A percentile compares a stretch with the other conserved stretches of the same genome.
phyloP scores from a whole-genome alignment of 1,140 invertebrate genomes.

The Drosophila trapezifrons region DNA sequence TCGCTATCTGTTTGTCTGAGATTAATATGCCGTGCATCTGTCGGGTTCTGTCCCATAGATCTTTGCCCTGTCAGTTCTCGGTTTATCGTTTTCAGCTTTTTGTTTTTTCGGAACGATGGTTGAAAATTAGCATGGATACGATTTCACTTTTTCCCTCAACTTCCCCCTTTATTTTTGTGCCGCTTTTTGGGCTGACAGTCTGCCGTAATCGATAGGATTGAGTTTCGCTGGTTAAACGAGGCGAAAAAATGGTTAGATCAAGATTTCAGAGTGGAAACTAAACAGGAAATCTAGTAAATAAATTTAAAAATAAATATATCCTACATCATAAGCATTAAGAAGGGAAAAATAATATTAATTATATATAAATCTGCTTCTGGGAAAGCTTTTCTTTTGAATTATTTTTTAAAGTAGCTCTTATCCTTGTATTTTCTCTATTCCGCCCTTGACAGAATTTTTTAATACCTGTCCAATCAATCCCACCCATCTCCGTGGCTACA shows the following conservation, averaged over 20 bases:
- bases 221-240: conserved; percentile 38
- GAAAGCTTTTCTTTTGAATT: not conserved
- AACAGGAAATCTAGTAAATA: not conserved
- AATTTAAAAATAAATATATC: not conserved
- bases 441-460: not conserved
- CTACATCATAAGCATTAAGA: no score
- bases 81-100: conserved; percentile 33
- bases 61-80: conserved; percentile 64
- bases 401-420: no score
- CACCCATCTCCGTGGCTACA: conserved; percentile 31
- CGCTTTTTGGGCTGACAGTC: conserved; percentile 27
- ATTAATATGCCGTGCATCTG: conserved; percentile 82
- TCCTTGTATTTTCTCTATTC: not conserved
- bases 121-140: conserved; percentile 79
- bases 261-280: conserved; percentile 7
- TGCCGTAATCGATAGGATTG: conserved; percentile 62
- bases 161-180: conserved; percentile 10
- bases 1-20: conserved; percentile 80
- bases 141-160: conserved; percentile 65
- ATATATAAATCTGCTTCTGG: not conserved
- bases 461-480: conserved; percentile 7
- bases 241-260: conserved; percentile 38
- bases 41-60: conserved; percentile 68
- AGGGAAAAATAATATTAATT: no score
- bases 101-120: conserved; percentile 57